Evolutionary conservation across 2,113 vertebrate species (phyloP), one percentile per base, ranked within the genome.

Genomic region (Limanda limanda): DNA sequence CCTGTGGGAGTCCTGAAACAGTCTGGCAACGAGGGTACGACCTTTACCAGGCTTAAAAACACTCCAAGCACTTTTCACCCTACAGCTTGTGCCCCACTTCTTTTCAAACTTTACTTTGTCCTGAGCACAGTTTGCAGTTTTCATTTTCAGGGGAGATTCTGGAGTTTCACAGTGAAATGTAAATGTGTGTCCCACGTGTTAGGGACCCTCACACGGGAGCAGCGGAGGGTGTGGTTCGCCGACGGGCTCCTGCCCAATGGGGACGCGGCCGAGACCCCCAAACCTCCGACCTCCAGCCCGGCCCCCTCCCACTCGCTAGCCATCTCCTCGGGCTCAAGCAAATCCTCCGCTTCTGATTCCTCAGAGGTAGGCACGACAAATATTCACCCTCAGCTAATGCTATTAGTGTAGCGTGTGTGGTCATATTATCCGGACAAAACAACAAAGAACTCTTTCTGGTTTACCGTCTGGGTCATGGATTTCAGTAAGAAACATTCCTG

Each of bases 1-100:
- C 98, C 97, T 18, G 98, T 99, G 91, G 97, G 97, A 87, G 97
- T 98, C 91, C 93, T 99, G 79, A 98, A 98, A 91, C 97, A 96
- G 86, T 93, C 97, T 66, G 96, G 96, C 92, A 92, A 95, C 76
- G 98, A 99, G 94, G 96, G 98, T 94, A 91, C 58, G 51, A 72
- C 47, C 78, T 85, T 76, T 54, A 74, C 1, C 3, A 11, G 11
- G 21, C 66, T 79, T 47, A 59, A 25, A 78, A 84, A 74, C 45
- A 25, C 58, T 67, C 60, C 21, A 9, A 24, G 21, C 37, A 1
- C 24, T 76, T 31, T 31, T 72, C 23, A 73, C 62, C n/a, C 37
- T 74, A 51, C 24, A 20, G 61, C 57, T 23, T 61, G 9, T 68
- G 35, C 35, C 35, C 35, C 56, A 12, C 18, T 23, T 0, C 15